A percentile compares a stretch with the other conserved stretches of the same genome.
Conservation (phyloP, 2,113 vertebrate species). For the Cryptomyrus ogoouensis region DNA sequence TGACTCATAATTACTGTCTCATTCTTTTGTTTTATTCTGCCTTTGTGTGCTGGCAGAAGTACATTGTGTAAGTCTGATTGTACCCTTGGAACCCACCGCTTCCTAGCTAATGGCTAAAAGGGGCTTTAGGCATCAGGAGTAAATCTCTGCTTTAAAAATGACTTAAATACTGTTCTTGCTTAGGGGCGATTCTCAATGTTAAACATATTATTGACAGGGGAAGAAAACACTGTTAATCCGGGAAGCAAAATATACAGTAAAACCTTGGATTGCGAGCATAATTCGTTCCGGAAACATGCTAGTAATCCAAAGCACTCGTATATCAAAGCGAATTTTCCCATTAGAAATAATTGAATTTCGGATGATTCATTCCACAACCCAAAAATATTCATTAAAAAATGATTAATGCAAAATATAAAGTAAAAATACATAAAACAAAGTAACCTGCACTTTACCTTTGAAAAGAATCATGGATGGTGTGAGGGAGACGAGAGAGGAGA, state of each 20-base stretch:
- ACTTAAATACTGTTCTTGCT: not conserved
- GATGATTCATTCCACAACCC: no score
- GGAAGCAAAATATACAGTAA: not conserved
- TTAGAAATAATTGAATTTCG: no score
- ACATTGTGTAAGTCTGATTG: not conserved
- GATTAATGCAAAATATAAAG: no score
- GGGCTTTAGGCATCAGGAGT: not conserved
- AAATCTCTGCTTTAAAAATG: conserved; percentile 1
- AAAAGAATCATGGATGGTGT: no score
- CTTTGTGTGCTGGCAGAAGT: conserved; percentile 4
- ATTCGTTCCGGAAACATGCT: no score
- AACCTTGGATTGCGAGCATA: no score
- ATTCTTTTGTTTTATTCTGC: conserved; percentile 1
- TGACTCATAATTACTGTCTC: not conserved
- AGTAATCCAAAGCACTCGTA: no score
- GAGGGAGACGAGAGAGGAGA: no score
- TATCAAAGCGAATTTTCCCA: no score
- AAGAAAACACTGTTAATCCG: not conserved
- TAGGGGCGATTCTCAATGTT: not conserved
- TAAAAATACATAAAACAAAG: no score
- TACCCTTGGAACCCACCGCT: not conserved
- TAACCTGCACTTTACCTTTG: no score
- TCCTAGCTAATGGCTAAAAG: not conserved
- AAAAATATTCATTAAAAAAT: no score
- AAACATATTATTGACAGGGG: not conserved